Base-by-base conservation (phyloP, 2,113 vertebrate genomes). In the Calyptommatus sinebrachiatus region DNA sequence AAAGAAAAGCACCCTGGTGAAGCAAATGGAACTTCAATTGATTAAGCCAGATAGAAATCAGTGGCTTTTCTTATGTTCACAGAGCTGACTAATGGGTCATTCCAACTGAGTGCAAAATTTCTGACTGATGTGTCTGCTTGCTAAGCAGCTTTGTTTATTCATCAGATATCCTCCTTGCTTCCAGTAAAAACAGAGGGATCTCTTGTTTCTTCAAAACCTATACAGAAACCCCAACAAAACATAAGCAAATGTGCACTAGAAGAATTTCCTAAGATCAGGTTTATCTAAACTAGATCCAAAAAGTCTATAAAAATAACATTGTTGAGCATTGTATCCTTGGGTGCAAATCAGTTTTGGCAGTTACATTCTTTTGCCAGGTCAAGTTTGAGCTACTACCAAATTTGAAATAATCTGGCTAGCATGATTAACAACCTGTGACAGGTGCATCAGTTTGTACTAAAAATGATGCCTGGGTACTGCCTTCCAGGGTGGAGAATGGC, bases 1-100 rank as follows among this genome's bases (percentile, higher is more conserved):
- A 82, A 65, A 26, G 75, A 87, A 83, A 74, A 76, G 53, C 60
- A 31, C 88, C 85, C 85, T 91, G 85, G 80, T 83, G 88, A 62
- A 85, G 76, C 46, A 84, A 87, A 83, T 26, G 69, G 83, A 89
- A 74, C 79, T 79, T 85, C 82, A 80, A 81, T 66, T 86, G 81
- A 83, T 80, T 72, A 24, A 80, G 46, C 20, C 20, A 71, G 85
- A 75, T 61, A 69, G n/a, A 87, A 87, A 87, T 83, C 84, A 86
- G 76, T 80, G 76, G 61, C 73, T 84, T 86, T 29, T 65, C 69
- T 80, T 74, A 74, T 24, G 60, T 14, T 1, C 3, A 50, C 46
- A 72, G 20, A 29, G 82, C 50, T 10, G 66, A 89, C 81, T 84
- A 89, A 87, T 78, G 85, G 82, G 88, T 86, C 57, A 62, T 77